phyloP scores from a whole-genome alignment of 2,888 invertebrate genomes.

The Dusona sp. region DNA sequence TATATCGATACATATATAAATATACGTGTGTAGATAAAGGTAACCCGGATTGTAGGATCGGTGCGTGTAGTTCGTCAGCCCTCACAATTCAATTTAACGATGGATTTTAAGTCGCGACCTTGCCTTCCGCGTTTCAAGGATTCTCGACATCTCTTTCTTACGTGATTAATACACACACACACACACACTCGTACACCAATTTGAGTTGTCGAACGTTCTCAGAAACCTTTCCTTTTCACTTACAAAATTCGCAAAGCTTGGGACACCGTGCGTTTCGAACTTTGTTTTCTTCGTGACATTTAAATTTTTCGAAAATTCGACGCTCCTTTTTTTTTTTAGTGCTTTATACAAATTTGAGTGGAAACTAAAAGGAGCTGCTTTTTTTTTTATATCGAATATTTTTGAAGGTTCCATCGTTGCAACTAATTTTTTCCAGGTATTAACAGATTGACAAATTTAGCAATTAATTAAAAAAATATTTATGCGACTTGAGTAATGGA shows the following conservation, averaged over 20 bases:
- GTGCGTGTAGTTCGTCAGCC: conserved; percentile 31
- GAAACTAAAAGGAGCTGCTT: not conserved
- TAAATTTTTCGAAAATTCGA: not conserved
- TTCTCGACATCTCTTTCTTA: conserved; percentile 11
- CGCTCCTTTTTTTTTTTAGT: not conserved
- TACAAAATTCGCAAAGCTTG: not conserved
- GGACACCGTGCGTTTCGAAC: not conserved
- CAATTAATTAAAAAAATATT: not conserved
- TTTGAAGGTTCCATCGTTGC: not conserved
- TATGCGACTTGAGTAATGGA: not conserved
- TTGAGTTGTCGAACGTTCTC: not conserved
- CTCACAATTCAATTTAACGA: conserved; percentile 38
- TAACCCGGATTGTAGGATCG: conserved; percentile 26
- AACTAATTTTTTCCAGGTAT: not conserved
- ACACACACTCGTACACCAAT: not conserved
- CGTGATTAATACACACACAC: not conserved
- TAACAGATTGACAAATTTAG: not conserved
- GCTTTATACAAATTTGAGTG: not conserved
- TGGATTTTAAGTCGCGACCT: conserved; percentile 30
- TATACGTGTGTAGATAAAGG: not conserved
- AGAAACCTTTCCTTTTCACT: not conserved
- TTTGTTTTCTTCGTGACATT: not conserved
- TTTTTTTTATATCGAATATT: not conserved
- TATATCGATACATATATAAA: not conserved
- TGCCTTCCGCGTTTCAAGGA: conserved; percentile 18